Base-by-base conservation (phyloP, 2,888 invertebrate species). In the Ceramica pisi region DNA sequence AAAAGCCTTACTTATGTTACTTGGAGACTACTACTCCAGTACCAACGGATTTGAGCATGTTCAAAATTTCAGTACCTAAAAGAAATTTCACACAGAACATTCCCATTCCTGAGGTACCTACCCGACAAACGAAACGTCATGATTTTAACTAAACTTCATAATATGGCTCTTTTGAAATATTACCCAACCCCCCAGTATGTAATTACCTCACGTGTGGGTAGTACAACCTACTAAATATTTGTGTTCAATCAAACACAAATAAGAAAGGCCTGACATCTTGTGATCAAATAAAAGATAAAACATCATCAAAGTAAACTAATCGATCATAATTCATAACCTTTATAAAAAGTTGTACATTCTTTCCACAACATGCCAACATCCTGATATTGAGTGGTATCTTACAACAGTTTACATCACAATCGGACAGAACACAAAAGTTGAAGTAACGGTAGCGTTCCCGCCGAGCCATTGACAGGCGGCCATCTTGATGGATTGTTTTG, bases 401-500 rank as follows among this genome's bases (percentile, higher is more conserved):
- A 75, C 71, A 79, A 79, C 73, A 71, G 51, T 69, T 72, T 65
- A 80, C 61, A 72, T 71, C 70, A 82, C 73, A 73, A 72, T 76
- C 66, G 68, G 26, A 56, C 46, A 41, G 56, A 56, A 69, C 64
- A 80, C 75, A 79, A 78, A 78, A 69, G 69, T 72, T 66, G 64
- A 80, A 61, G 68, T 80, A 85, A 82, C 81, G 77, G 85, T 83
- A 85, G 84, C 78, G 56, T 65, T 80, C 80, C 83, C 75, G 75
- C 73, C 71, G 68, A 61, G 79, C 65, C 53, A 83, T 60, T 77
- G 82, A 83, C 82, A 78, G 73, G 46, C 55, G 31, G 64, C 65
- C 72, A 74, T 69, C 26, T 72, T 86, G 86, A 86, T 86, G 76
- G 86, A 86, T 86, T 78, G 78, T 78, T 84, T 80, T 70, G 71